Evolutionary conservation across 2,888 invertebrate genomes (phyloP), one percentile per base, ranked within the genome.

Genomic region (Junonia oenone): DNA sequence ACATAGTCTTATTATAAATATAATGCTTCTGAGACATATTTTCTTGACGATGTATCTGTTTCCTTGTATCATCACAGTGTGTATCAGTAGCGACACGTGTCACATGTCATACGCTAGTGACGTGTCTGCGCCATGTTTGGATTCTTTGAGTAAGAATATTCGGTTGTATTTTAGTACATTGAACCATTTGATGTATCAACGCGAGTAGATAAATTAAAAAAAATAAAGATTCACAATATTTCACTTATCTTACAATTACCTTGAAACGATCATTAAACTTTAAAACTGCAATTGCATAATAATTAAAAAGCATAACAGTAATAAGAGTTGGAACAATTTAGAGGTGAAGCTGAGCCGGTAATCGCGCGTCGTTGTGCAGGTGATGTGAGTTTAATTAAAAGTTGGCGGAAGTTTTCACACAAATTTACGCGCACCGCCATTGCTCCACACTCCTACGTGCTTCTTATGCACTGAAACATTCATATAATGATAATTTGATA

Each of bases 361-460:
- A 43, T 43, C 26, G 43, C 14, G 26, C n/a, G 22, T 26, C 13
- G 43, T 43, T 43, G 26, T 43, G 43, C 22, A 43, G 43, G 43
- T 43, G 43, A 43, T 26, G 13, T 43, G 19, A 43, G 43, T 43
- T 43, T 43, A 43, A 43, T 43, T 26, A 43, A 43, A 43, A 43
- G 22, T 43, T 43, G 26, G 43, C 8, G 43, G 13, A 22, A 26
- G 22, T 22, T 22, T 13, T 2, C 11, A 43, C 22, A 14, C 22
- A 38, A 17, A 17, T 38, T 38, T 17, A 22, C 26, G 43, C 43
- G 26, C 43, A 13, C n/a, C 43, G 26, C 43, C 22, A n/a, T 40
- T 19, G 11, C n/a, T 40, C 40, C 14, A 6, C n/a, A 19, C 17
- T 14, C 19, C 13, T 13, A 26, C 26, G 43, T 43, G 22, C 11